A percentile compares a stretch with the other conserved stretches of the same genome.
phyloP scores from a whole-genome alignment of 2,797 vertebrate genomes.

The Psittacula echo region DNA sequence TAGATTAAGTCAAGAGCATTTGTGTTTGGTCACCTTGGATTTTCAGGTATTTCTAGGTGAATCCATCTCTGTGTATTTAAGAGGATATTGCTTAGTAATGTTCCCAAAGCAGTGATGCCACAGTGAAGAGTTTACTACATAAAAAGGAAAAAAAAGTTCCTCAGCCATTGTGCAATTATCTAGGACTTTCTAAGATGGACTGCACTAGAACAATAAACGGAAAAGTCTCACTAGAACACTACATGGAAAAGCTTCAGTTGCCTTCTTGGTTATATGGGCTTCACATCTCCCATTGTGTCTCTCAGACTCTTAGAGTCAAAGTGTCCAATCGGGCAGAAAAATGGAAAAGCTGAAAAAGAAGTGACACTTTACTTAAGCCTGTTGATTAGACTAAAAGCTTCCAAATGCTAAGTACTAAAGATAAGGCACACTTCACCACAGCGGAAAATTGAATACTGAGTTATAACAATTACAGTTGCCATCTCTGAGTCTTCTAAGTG shows the following conservation, averaged over 20 bases:
- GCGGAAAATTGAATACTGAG: not conserved
- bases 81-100: not conserved
- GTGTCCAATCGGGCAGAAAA: not conserved
- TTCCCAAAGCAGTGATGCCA: not conserved
- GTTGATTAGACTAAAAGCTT: not conserved
- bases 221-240: not conserved
- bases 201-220: not conserved
- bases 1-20: not conserved
- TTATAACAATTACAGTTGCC: not conserved
- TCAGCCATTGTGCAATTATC: not conserved
- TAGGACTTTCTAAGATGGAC: not conserved
- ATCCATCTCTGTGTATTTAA: not conserved
- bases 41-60: not conserved
- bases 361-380: not conserved
- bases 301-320: not conserved
- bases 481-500: not conserved
- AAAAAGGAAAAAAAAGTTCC: not conserved
- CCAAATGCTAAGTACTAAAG: not conserved
- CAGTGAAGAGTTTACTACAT: not conserved
- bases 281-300: not conserved
- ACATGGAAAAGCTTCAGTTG: not conserved
- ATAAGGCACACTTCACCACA: not conserved
- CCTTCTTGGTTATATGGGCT: not conserved
- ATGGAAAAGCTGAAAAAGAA: not conserved
- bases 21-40: not conserved